Percentiles rank a stretch among this genome's conserved stretches.
phyloP scores from a whole-genome alignment of 2,797 vertebrate genomes.

The Ctenochaetus hawaiiensis region DNA sequence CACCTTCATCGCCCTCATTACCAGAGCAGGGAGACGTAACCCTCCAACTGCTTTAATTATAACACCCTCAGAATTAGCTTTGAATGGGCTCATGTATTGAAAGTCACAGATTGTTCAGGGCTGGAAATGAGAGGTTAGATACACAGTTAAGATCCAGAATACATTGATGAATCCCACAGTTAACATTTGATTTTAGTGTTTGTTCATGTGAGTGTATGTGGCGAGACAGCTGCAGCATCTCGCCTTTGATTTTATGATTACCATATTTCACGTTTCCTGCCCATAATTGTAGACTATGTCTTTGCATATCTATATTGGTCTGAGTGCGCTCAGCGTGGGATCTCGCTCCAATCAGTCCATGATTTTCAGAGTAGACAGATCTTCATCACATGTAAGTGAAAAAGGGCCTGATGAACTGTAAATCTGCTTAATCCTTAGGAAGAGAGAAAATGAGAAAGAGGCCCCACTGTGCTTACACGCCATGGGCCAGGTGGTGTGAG shows the following conservation, averaged over 20 bases:
- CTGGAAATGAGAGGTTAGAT: conserved; percentile 23
- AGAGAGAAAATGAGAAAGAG: conserved; percentile 55
- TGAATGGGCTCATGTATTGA: conserved; percentile 16
- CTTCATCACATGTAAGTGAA: conserved; percentile 67
- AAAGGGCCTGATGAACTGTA: conserved; percentile 73
- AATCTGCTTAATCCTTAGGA: conserved; percentile 55
- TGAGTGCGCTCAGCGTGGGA: conserved; percentile 70
- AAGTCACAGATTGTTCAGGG: conserved; percentile 1
- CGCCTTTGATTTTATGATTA: conserved; percentile 70
- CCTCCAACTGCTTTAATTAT: not conserved
- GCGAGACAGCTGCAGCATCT: conserved; percentile 69
- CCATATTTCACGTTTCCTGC: conserved; percentile 71
- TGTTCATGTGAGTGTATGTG: conserved; percentile 40
- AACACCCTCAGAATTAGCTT: not conserved
- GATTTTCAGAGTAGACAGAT: conserved; percentile 68
- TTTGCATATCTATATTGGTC: conserved; percentile 72
- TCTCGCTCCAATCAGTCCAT: conserved; percentile 66
- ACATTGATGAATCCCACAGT: conserved; percentile 25
- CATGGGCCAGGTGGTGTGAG: conserved; percentile 76
- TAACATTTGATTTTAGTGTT: conserved; percentile 57
- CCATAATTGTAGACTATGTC: conserved; percentile 69
- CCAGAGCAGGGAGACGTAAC: no score
- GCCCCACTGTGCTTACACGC: conserved; percentile 69
- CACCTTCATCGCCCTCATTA: no score
- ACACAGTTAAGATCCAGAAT: conserved; percentile 23